phyloP scores from a whole-genome alignment of 2,888 invertebrate genomes.

The Bursaphelenchus okinawaensis region DNA sequence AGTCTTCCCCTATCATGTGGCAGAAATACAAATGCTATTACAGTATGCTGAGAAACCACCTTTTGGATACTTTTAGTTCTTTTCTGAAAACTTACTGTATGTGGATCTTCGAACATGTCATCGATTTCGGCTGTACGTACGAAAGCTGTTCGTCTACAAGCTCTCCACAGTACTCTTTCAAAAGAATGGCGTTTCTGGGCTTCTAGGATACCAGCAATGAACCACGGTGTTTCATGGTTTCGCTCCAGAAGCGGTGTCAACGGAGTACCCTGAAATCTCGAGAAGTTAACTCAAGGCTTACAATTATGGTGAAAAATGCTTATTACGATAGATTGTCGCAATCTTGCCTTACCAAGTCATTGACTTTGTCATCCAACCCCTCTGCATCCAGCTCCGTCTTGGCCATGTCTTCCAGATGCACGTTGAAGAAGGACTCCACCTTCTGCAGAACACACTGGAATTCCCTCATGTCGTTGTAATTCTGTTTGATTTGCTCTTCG shows the following conservation, averaged over 20 bases:
- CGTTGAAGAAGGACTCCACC: slow-evolving; percentile 51
- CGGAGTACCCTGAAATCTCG: slow-evolving; percentile 26
- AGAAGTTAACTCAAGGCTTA: slow-evolving; percentile 1
- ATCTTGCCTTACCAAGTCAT: slow-evolving; percentile 22
- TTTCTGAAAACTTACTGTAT: slow-evolving; percentile 80
- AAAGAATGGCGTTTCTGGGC: slow-evolving; percentile 89
- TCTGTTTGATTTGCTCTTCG: slow-evolving; percentile 46
- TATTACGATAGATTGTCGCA: neutral
- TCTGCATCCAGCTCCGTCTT: slow-evolving; percentile 28
- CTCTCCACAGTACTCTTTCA: slow-evolving; percentile 94
- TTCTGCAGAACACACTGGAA: slow-evolving; percentile 52
- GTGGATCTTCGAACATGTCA: slow-evolving; percentile 81
- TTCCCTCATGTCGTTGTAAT: slow-evolving; percentile 49
- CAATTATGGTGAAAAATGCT: too few species aligned
- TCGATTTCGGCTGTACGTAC: slow-evolving; percentile 89
- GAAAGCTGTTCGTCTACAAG: slow-evolving; percentile 92
- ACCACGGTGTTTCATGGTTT: slow-evolving; percentile 15
- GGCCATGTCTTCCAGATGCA: slow-evolving; percentile 34
- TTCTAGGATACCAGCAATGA: slow-evolving; percentile 88
- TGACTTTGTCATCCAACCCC: slow-evolving; percentile 18
- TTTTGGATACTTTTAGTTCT: too few species aligned
- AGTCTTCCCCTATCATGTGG: too few species aligned
- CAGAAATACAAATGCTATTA: too few species aligned
- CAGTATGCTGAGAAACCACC: too few species aligned
- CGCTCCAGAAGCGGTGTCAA: slow-evolving; percentile 19